Percentiles rank a stretch among this genome's conserved stretches.
Evolutionary conservation across 1,140 invertebrate genomes (phyloP).

Genomic region (Luehdorfia chinensis): DNA sequence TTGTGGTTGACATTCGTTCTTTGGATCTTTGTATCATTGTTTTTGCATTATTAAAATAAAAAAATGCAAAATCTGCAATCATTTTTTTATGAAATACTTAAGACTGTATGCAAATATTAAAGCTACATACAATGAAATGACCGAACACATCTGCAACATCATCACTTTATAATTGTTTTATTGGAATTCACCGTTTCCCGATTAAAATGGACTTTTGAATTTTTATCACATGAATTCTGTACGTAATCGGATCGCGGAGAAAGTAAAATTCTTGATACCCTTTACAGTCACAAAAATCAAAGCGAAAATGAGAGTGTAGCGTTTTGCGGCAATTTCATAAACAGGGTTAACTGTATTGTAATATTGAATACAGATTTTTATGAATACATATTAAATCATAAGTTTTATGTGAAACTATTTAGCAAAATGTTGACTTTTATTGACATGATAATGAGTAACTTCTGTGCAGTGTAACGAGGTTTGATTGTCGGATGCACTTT

Average conservation of each 20-base stretch:
- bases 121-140: too few species aligned
- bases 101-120: too few species aligned
- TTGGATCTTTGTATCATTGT: too few species aligned
- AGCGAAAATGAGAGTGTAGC: conserved; percentile 54
- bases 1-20: too few species aligned
- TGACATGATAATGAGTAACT: conserved; percentile 15
- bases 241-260: conserved; percentile 56
- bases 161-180: conserved; percentile 19
- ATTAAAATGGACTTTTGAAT: conserved; percentile 27
- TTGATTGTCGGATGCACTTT: not conserved
- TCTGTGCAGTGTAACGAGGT: conserved; percentile 6
- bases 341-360: conserved; percentile 25
- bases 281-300: conserved; percentile 47
- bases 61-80: too few species aligned
- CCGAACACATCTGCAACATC: too few species aligned
- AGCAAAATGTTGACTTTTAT: conserved; percentile 19
- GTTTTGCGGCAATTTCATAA: conserved; percentile 43
- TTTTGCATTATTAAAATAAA: too few species aligned
- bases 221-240: conserved; percentile 31
- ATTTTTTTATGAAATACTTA: too few species aligned
- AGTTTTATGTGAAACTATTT: conserved; percentile 20
- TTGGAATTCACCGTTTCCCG: conserved; percentile 23
- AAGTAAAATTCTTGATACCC: conserved; percentile 44
- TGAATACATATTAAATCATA: conserved; percentile 17
- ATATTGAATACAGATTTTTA: conserved; percentile 20